These are phyloP conservation scores for Callorhinus ursinus DNA, from an alignment of 2,113 vertebrate species.

Conservation along the genomic window DNA sequence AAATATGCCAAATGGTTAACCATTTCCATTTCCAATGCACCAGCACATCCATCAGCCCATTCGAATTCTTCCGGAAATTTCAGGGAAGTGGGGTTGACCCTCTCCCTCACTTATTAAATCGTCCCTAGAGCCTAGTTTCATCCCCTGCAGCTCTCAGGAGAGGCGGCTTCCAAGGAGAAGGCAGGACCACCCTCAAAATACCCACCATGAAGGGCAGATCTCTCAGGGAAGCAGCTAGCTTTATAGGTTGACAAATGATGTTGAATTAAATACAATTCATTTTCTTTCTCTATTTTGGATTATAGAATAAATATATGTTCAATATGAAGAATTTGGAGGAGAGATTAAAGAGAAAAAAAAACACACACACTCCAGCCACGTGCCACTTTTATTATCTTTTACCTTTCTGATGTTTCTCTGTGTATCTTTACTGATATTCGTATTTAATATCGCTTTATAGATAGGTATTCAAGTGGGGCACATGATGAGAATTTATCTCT, in stretches of 20 bases:
- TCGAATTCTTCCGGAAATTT: neutral
- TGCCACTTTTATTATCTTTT: neutral
- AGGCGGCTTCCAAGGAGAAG: too few relatives aligned
- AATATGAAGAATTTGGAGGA: neutral
- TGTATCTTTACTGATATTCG: neutral
- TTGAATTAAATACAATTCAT: neutral
- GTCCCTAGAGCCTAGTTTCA: too few relatives aligned
- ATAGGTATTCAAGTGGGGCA: neutral
- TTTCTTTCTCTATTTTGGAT: neutral
- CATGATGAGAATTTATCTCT: neutral
- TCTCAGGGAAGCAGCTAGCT: neutral
- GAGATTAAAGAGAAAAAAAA: neutral
- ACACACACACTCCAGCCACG: too few relatives aligned
- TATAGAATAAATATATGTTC: neutral
- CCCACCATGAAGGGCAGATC: too few relatives aligned
- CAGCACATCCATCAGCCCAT: rapidly evolving
- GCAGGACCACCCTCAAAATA: too few relatives aligned
- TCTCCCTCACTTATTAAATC: rapidly evolving
- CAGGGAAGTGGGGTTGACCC: neutral
- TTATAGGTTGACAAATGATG: neutral
- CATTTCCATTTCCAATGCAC: too few relatives aligned
- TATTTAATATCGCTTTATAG: too few relatives aligned
- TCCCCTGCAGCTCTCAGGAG: neutral
- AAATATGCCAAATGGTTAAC: neutral
- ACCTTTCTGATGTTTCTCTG: neutral